These are phyloP conservation scores for Notothenia coriiceps DNA, from an alignment of 2,113 vertebrate species.

Conservation along the genomic window DNA sequence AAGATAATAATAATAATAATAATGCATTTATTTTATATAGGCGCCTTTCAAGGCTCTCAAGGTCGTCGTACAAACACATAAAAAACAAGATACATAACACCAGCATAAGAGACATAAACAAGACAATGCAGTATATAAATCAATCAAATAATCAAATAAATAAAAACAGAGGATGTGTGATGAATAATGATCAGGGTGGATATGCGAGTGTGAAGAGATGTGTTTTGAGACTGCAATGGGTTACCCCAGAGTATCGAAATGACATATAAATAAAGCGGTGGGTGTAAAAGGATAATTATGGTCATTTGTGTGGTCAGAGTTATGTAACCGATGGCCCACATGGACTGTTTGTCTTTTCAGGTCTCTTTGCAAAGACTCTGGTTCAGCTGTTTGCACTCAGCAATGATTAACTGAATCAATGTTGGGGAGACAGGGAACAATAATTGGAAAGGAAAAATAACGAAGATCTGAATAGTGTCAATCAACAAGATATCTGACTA, in stretches of 20 bases:
- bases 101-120: no score
- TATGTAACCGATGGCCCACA: conserved; percentile 42
- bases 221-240: no score
- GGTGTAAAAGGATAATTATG: not conserved
- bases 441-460: not conserved
- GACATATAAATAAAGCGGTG: not conserved
- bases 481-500: not conserved
- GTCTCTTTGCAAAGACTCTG: not conserved
- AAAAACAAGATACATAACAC: no score
- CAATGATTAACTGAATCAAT: not conserved
- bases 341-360: conserved; percentile 30
- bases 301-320: conserved; percentile 12
- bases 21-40: no score
- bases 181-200: no score
- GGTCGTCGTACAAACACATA: no score
- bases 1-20: no score
- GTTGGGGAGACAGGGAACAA: not conserved
- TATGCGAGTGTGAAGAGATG: no score
- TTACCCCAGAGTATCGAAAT: not conserved
- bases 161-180: no score
- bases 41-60: no score
- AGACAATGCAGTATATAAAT: no score
- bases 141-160: no score
- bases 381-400: conserved; percentile 1
- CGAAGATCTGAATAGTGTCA: not conserved